Base-by-base conservation (phyloP, 2,113 vertebrate genomes). In the Raja brachyura region DNA sequence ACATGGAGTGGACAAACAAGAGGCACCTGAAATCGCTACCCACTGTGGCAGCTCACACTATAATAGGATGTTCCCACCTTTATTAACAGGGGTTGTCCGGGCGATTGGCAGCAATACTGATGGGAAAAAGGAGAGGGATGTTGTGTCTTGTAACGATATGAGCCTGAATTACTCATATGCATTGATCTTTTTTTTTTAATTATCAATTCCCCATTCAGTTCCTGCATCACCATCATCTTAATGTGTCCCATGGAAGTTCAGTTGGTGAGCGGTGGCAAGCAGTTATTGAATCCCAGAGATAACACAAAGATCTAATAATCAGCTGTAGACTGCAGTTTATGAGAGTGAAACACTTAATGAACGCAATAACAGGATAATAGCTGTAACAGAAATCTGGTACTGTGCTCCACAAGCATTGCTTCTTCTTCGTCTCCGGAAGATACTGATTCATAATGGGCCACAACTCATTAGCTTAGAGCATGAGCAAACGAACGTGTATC, bases 161-260 rank as follows among this genome's bases (percentile, higher is more conserved):
- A 56, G 48, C 16, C 22, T 22, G 78, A 18, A 54, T 81, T 81
- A 54, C 20, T 20, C 48, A 81, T 14, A 81, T 56, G 48, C 16
- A 81, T 81, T 81, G 78, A 81, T 81, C 20, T 7, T 54, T 48
- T 79, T 48, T 79, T 79, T 79, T 48, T 1, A 48, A 79, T 81
- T 33, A 54, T 81, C 48, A 81, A 81, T 81, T 81, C 39, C 7
- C 78, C 48, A 7, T 81, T 81, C 77, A 48, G 77, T 39, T 39
- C 20, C 31, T 79, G 13, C 77, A 48, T 79, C 78, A 9, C 20
- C 48, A 11, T 18, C 20, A 56, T 81, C 20, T 81, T 54, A 81
- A 81, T 81, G 78, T 56, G 78, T 81, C 78, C 78, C 39, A 16
- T 54, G 78, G 78, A 81, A 81, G 78, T 56, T 56, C 78, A 81